These are phyloP conservation scores for Pocillopora verrucosa DNA, from an alignment of 64 coral and sea anemone species.

Conservation along the genomic window DNA sequence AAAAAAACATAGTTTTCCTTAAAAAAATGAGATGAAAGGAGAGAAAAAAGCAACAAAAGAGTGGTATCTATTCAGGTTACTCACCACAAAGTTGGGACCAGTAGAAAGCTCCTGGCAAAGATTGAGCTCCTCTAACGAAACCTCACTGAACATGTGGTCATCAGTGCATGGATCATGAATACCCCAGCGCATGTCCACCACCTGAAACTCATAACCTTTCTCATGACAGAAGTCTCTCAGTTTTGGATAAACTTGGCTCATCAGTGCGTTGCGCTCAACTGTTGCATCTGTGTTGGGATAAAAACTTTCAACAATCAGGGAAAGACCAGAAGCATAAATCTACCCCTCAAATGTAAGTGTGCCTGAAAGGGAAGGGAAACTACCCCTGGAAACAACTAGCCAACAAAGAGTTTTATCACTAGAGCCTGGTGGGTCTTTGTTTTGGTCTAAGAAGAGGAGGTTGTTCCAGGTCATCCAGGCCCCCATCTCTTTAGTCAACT, in stretches of 20 bases:
- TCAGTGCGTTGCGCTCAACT: constrained; percentile 81
- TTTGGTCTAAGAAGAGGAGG: too few species aligned
- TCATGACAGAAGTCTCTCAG: constrained; percentile 78
- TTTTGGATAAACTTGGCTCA: constrained; percentile 81
- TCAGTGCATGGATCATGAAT: constrained; percentile 66
- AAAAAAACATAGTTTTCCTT: too few species aligned
- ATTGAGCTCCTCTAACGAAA: constrained; percentile 61
- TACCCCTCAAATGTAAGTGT: too few species aligned
- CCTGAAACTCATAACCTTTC: constrained; percentile 86
- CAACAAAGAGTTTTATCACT: too few species aligned
- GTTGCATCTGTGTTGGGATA: constrained; percentile 48
- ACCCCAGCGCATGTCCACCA: constrained; percentile 95
- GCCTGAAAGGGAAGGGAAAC: too few species aligned
- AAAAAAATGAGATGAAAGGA: neutral
- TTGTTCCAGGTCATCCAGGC: too few species aligned
- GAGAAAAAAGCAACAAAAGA: neutral
- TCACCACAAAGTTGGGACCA: constrained; percentile 94
- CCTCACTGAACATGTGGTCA: constrained; percentile 71
- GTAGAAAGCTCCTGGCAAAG: constrained; percentile 72
- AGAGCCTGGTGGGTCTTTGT: too few species aligned
- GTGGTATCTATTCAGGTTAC: neutral
- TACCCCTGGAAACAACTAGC: too few species aligned
- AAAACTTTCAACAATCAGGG: neutral
- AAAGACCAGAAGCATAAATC: too few species aligned
- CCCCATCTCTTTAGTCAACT: too few species aligned